These are phyloP conservation scores for Syngnathus acus DNA, from an alignment of 2,797 vertebrate species.

Conservation along the genomic window DNA sequence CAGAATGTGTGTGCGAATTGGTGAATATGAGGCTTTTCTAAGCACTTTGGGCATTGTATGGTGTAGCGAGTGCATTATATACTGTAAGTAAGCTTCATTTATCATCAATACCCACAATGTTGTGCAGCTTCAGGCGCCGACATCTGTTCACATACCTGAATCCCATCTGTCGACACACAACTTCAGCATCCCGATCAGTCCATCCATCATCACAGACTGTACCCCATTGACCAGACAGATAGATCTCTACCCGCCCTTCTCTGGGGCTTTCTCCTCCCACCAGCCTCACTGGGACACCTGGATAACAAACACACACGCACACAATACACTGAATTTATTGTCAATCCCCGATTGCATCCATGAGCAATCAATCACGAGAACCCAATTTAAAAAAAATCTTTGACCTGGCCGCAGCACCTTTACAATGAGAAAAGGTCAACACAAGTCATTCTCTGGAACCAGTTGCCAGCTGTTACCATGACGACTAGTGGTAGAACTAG, in stretches of 20 bases:
- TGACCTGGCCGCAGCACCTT: too few relatives aligned
- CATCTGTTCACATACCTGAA: conserved; percentile 72
- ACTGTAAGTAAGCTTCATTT: background rate
- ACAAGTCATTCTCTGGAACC: too few relatives aligned
- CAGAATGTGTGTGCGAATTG: too few relatives aligned
- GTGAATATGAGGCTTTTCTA: too few relatives aligned
- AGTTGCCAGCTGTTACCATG: too few relatives aligned
- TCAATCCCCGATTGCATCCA: background rate
- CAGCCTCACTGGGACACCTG: conserved; percentile 85
- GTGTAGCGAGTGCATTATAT: too few relatives aligned
- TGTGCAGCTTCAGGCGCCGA: background rate
- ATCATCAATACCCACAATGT: background rate
- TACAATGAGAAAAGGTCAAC: too few relatives aligned
- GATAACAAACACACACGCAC: conserved; percentile 17
- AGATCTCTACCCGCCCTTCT: conserved; percentile 93
- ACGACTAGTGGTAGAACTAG: too few relatives aligned
- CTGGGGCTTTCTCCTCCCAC: conserved; percentile 88
- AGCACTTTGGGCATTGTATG: too few relatives aligned
- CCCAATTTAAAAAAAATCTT: too few relatives aligned
- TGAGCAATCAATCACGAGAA: background rate
- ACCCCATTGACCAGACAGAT: conserved; percentile 87
- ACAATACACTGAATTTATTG: background rate
- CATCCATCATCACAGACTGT: conserved; percentile 97
- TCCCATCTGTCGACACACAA: conserved; percentile 92
- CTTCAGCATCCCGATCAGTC: conserved; percentile 87